Evolutionary conservation across 2,888 invertebrate species (phyloP).

Genomic region (Mechanitis mazaeus): DNA sequence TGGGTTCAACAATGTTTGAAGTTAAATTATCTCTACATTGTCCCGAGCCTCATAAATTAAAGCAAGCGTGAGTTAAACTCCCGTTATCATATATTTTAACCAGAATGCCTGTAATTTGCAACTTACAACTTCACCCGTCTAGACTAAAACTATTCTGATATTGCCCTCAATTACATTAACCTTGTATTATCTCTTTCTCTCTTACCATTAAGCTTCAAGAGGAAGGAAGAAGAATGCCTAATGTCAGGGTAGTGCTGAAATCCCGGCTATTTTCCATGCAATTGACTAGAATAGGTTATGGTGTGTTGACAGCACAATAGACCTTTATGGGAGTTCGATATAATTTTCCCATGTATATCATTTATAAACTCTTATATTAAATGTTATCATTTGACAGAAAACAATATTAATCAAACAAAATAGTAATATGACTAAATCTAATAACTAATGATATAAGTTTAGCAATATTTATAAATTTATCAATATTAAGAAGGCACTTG

Average conservation of each 20-base stretch:
- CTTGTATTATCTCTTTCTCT: constrained; percentile 41
- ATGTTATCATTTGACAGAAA: too few relatives aligned
- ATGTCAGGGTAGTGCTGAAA: constrained; percentile 52
- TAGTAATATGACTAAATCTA: neutral
- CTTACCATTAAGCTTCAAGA: constrained; percentile 22
- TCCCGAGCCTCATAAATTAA: constrained; percentile 48
- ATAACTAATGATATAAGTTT: constrained; percentile 5
- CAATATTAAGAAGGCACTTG: constrained; percentile 41
- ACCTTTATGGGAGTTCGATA: constrained; percentile 46
- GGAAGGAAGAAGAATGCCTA: constrained; percentile 37
- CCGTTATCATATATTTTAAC: constrained; percentile 57
- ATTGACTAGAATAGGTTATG: constrained; percentile 70
- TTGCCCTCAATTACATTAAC: constrained; percentile 63
- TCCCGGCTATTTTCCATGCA: constrained; percentile 69
- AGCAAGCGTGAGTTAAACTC: constrained; percentile 50
- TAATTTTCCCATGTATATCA: constrained; percentile 20
- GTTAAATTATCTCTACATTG: constrained; percentile 35
- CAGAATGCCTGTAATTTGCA: constrained; percentile 58
- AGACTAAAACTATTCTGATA: constrained; percentile 70
- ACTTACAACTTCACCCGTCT: constrained; percentile 63
- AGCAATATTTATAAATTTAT: constrained; percentile 27
- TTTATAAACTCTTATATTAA: neutral
- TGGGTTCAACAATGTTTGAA: constrained; percentile 29
- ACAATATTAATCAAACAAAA: too few relatives aligned
- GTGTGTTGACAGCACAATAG: constrained; percentile 59